phyloP scores from a whole-genome alignment of 2,113 vertebrate species.

The Leucoraja erinaceus region DNA sequence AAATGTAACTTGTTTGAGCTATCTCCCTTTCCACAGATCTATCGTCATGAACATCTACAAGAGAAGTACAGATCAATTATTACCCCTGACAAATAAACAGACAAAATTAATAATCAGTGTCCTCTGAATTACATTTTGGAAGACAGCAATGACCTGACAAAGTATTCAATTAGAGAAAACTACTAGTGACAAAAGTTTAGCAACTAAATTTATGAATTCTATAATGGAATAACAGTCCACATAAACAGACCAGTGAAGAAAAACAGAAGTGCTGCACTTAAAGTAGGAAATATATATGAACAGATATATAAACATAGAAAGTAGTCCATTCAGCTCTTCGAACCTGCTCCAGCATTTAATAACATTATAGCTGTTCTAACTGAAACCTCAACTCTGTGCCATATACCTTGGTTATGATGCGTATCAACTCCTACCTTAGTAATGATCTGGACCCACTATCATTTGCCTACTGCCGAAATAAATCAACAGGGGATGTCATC shows the following conservation, averaged over 20 bases:
- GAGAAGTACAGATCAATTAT: not conserved
- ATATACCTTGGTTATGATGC: no score
- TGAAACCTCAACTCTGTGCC: no score
- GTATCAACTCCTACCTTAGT: no score
- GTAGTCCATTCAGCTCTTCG: no score
- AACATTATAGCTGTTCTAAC: no score
- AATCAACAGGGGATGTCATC: no score
- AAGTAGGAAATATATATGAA: not conserved
- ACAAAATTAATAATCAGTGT: not conserved
- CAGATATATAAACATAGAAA: no score
- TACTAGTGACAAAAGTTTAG: not conserved
- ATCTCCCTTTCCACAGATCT: not conserved
- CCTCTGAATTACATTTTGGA: not conserved
- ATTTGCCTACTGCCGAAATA: no score
- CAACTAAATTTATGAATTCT: not conserved
- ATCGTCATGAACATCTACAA: not conserved
- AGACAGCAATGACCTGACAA: not conserved
- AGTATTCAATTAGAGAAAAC: not conserved
- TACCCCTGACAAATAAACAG: not conserved
- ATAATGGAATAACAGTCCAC: not conserved
- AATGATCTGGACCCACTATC: no score
- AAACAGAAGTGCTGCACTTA: not conserved
- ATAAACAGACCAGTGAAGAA: not conserved
- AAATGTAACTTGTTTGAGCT: conserved; percentile 26
- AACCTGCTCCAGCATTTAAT: no score